A percentile compares a stretch with the other conserved stretches of the same genome.
Evolutionary conservation across 2,113 vertebrate genomes (phyloP).

Genomic region (Myotis lucifugus): DNA sequence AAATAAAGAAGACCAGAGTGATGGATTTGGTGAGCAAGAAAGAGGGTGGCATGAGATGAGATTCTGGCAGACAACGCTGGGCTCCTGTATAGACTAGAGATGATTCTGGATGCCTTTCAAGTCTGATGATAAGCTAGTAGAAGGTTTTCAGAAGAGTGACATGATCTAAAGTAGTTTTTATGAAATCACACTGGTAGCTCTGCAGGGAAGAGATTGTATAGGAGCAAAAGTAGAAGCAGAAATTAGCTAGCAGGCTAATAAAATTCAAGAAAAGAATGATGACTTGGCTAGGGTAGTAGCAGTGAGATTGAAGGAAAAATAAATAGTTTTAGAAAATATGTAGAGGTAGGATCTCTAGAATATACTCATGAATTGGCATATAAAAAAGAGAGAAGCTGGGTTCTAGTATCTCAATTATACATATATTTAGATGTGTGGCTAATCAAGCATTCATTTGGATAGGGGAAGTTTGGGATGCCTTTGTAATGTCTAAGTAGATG

Average conservation of each 20-base stretch:
- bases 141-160: constrained; percentile 12
- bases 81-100: background rate
- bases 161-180: background rate
- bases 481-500: background rate
- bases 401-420: background rate
- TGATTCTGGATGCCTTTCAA: background rate
- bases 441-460: background rate
- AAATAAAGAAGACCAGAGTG: background rate
- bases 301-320: background rate
- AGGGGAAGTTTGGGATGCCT: background rate
- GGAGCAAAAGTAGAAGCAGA: constrained; percentile 6
- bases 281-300: background rate
- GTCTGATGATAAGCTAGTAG: background rate
- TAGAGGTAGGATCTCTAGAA: background rate
- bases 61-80: background rate
- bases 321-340: constrained; percentile 15
- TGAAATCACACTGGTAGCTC: background rate
- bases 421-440: background rate
- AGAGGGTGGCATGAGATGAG: background rate
- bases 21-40: background rate
- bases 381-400: background rate
- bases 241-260: background rate
- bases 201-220: background rate
- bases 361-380: background rate
- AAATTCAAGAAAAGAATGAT: background rate